These are phyloP conservation scores for Troglohyphantes excavatus DNA, from an alignment of 2,888 invertebrate genomes.

Conservation along the genomic window DNA sequence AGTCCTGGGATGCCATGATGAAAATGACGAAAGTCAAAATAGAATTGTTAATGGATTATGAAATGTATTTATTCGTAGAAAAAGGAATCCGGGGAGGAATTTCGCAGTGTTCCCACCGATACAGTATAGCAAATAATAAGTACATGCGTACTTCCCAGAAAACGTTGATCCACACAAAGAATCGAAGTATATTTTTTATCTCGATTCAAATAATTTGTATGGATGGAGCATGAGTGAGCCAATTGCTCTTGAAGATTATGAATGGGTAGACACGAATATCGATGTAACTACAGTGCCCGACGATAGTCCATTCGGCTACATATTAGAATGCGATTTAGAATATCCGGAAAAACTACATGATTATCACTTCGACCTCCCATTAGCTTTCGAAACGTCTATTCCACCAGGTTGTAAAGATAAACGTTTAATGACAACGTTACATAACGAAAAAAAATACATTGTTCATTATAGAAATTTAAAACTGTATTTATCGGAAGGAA, in stretches of 20 bases:
- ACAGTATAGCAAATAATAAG: neutral
- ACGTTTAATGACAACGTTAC: neutral
- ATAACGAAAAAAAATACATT: conserved; percentile 69
- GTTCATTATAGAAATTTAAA: conserved; percentile 80
- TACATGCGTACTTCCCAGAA: neutral
- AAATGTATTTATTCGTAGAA: conserved; percentile 75
- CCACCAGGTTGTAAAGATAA: conserved; percentile 21
- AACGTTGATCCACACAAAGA: too few relatives aligned
- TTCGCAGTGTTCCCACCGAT: conserved; percentile 19
- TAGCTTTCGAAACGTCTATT: conserved; percentile 10
- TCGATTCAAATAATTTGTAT: conserved; percentile 79
- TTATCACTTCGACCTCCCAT: conserved; percentile 10
- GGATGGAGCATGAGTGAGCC: conserved; percentile 60
- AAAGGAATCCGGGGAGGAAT: conserved; percentile 79
- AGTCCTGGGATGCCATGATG: conserved; percentile 81
- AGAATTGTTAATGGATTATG: conserved; percentile 80
- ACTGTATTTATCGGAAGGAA: conserved; percentile 79
- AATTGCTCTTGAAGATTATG: conserved; percentile 53
- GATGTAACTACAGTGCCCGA: neutral
- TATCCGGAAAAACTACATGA: neutral
- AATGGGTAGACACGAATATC: conserved; percentile 32
- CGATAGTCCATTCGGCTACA: neutral
- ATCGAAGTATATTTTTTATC: conserved; percentile 13
- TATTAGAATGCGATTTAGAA: neutral
- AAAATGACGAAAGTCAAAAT: conserved; percentile 80